phyloP scores from a whole-genome alignment of 2,113 vertebrate species.

The Atlantisia rogersi region DNA sequence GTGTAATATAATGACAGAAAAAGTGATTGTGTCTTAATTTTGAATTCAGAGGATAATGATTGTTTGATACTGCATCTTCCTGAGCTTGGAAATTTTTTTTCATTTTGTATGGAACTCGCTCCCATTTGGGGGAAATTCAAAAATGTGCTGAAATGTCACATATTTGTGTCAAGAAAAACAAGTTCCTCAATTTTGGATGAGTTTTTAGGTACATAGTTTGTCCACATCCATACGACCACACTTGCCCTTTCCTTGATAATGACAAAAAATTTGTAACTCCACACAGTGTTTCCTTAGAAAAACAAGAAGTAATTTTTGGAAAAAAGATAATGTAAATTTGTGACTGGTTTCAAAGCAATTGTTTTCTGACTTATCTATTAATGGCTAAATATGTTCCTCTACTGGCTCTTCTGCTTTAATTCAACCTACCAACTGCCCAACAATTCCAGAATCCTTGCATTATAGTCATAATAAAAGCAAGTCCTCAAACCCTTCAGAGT shows the following conservation, averaged over 20 bases:
- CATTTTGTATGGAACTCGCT: neutral
- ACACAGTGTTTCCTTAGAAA: neutral
- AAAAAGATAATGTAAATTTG: neutral
- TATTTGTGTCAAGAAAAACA: neutral
- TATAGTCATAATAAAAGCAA: neutral
- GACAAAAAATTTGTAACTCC: accelerated
- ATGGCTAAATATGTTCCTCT: neutral
- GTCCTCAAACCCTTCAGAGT: neutral
- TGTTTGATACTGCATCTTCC: accelerated
- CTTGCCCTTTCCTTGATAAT: neutral
- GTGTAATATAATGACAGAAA: neutral
- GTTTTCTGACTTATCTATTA: neutral
- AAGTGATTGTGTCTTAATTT: neutral
- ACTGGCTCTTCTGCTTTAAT: neutral
- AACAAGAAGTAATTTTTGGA: neutral
- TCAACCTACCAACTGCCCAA: neutral
- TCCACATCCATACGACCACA: neutral
- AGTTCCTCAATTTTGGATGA: neutral
- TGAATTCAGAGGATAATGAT: neutral
- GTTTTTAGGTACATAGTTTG: accelerated
- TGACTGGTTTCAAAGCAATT: neutral
- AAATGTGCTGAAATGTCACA: neutral
- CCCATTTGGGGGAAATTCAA: neutral
- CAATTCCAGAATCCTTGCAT: neutral
- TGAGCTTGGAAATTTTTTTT: neutral